Percentiles rank a stretch among this genome's conserved stretches.
These are phyloP conservation scores for Crossaster papposus DNA, from an alignment of 53 echinoderm and acorn worm species.

Conservation along the genomic window DNA sequence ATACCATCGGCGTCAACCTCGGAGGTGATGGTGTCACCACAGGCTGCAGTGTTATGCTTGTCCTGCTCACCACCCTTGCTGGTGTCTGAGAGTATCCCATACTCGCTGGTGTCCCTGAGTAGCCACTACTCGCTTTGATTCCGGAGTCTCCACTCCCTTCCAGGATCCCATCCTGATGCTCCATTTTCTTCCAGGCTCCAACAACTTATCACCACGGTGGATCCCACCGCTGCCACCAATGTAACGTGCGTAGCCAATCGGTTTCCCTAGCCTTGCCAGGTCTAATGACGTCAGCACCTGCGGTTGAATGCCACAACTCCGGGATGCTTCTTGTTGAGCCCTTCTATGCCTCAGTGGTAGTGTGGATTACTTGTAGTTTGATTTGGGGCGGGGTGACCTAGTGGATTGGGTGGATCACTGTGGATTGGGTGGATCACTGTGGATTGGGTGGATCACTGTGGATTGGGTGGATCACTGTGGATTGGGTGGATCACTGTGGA, in stretches of 20 bases:
- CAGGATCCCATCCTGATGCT: background rate
- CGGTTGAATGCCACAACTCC: slow-evolving; percentile 7
- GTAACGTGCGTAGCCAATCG: background rate
- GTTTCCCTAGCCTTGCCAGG: background rate
- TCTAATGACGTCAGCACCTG: background rate
- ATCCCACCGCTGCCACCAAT: slow-evolving; percentile 34
- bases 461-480: no score
- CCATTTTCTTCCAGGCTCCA: background rate
- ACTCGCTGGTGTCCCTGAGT: background rate
- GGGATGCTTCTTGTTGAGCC: background rate
- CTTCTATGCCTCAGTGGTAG: background rate
- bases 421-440: background rate
- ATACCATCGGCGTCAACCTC: background rate
- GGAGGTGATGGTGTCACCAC: slow-evolving; percentile 1
- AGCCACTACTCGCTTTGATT: background rate
- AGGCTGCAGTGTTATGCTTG: slow-evolving; percentile 2
- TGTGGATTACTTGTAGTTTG: background rate
- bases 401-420: background rate
- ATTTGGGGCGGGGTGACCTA: background rate
- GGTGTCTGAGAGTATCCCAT: slow-evolving; percentile 5
- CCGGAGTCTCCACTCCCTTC: slow-evolving; percentile 8
- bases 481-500: background rate
- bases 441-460: background rate
- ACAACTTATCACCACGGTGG: background rate
- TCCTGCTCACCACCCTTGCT: background rate